Base-by-base conservation (phyloP, 2,797 vertebrate species). In the Cyclopterus lumpus region DNA sequence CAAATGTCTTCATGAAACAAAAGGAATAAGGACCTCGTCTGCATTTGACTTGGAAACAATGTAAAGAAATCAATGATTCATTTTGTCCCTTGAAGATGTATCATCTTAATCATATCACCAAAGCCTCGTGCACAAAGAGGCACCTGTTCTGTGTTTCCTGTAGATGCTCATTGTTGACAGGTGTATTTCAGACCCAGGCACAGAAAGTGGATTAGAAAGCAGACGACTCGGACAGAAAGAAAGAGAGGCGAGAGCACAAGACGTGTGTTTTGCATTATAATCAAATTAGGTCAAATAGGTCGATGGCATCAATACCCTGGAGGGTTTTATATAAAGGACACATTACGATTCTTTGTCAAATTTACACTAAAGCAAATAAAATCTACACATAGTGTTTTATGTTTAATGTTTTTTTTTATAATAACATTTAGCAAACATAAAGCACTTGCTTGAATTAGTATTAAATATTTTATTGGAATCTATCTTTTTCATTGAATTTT, bases 81-180 rank as follows among this genome's bases (percentile, higher is more conserved):
- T 44, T 34, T 44, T 57, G 18, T 55, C 22, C 60, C 73, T 64
- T 28, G 40, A 77, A 66, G 28, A 40, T 32, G 7, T 16, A 30
- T 42, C 16, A 11, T 64, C 48, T 67, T 59, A 40, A 71, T 78
- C 32, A 34, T 40, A 42, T 54, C 10, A 36, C 75, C 38, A 78
- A 78, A 74, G 74, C 38, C 5, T 6, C 58, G 10, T 30, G 36
- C 65, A 71, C 15, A 20, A 63, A 44, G 40, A 73, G 48, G 60
- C 48, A 32, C 59, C 67, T 20, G 1, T 54, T 8, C 57, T 75
- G 53, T 53, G 32, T 68, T 70, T 59, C 30, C 48, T 42, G 40
- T 28, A 46, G 51, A 40, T 74, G 60, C 63, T 83, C 24, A 73
- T 11, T 12, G 32, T 38, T 70, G 68, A 48, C 36, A 49, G 74